These are phyloP conservation scores for Siderastrea radians DNA, from an alignment of 92 coral and sea anemone species.

Conservation along the genomic window DNA sequence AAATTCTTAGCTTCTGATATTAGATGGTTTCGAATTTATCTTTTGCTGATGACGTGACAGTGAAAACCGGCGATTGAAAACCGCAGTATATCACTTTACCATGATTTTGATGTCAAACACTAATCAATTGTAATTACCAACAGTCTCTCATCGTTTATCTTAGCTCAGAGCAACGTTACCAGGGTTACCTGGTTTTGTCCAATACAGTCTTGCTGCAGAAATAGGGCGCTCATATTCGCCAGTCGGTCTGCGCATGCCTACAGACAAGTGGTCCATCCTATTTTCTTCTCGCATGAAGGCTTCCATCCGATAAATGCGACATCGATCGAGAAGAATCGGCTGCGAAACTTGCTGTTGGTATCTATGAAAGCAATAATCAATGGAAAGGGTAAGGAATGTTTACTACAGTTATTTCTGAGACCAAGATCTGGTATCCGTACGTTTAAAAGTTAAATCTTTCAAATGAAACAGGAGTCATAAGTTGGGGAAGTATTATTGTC, in stretches of 20 bases:
- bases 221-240: slow-evolving; percentile 79
- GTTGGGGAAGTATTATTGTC: no score
- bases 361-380: slow-evolving; percentile 1
- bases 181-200: slow-evolving; percentile 79
- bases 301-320: slow-evolving; percentile 66
- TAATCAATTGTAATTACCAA: no score
- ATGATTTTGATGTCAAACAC: no score
- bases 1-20: no score
- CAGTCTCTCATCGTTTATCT: neutral
- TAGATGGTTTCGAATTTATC: no score
- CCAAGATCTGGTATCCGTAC: neutral
- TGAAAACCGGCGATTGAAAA: no score
- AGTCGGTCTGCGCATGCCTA: slow-evolving; percentile 76
- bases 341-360: slow-evolving; percentile 58
- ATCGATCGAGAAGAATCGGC: slow-evolving; percentile 58
- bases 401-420: no score
- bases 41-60: no score
- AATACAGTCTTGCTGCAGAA: slow-evolving; percentile 57
- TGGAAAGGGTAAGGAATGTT: no score
- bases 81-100: no score
- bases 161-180: neutral
- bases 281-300: slow-evolving; percentile 61
- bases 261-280: slow-evolving; percentile 67
- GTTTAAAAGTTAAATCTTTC: no score
- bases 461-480: no score